Conservation (phyloP, 2,888 invertebrate species). For the Parthenolecanium corni region DNA sequence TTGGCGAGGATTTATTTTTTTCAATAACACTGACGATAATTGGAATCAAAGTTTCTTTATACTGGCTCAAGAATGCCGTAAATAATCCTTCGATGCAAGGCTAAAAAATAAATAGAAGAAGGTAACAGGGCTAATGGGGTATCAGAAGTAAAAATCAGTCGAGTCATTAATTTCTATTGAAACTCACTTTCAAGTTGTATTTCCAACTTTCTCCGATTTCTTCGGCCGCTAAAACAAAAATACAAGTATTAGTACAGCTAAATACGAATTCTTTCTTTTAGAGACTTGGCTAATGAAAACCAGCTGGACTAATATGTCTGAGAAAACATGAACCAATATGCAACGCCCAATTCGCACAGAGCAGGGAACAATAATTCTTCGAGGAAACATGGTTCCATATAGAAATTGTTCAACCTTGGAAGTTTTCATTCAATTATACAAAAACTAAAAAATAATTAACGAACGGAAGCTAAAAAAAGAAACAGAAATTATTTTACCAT, state of each 20-base stretch:
- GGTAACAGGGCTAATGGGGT: conserved; percentile 18
- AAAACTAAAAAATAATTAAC: too few species aligned
- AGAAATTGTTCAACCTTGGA: too few species aligned
- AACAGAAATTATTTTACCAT: conserved; percentile 29
- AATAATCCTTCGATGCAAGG: conserved; percentile 82
- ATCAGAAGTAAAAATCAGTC: conserved; percentile 4
- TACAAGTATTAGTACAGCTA: neutral
- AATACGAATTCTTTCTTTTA: neutral
- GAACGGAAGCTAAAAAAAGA: too few species aligned
- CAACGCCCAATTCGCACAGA: too few species aligned
- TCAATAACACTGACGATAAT: conserved; percentile 62
- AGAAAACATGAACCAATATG: neutral
- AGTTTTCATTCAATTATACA: too few species aligned
- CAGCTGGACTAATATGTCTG: too few species aligned
- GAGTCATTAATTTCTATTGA: neutral
- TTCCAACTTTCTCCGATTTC: conserved; percentile 88
- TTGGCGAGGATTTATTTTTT: conserved; percentile 52
- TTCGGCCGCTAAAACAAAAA: conserved; percentile 46
- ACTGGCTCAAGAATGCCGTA: conserved; percentile 69
- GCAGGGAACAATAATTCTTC: too few species aligned
- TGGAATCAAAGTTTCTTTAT: conserved; percentile 56
- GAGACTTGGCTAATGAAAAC: neutral
- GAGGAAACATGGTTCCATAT: too few species aligned
- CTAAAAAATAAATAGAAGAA: conserved; percentile 41
- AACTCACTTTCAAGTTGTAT: conserved; percentile 68